Evolutionary conservation across 2,888 invertebrate species (phyloP).

Genomic region (Eupithecia pulchellata): DNA sequence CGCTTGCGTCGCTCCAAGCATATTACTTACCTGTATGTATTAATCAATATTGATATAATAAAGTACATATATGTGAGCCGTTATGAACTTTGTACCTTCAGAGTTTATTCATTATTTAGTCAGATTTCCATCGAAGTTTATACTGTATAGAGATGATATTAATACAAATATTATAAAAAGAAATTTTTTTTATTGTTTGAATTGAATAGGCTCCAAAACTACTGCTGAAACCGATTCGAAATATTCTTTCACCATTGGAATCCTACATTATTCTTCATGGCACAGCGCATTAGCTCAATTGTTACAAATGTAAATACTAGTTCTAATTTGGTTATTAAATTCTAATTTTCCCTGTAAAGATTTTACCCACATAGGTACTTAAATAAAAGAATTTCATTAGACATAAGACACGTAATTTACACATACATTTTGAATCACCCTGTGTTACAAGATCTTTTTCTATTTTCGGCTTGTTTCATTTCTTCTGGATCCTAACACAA

Average conservation of each 20-base stretch:
- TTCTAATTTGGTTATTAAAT: neutral
- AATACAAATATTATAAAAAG: too few relatives aligned
- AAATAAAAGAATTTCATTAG: too few relatives aligned
- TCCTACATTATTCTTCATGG: too few relatives aligned
- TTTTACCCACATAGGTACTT: too few relatives aligned
- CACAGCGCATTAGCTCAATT: too few relatives aligned
- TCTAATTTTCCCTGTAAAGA: too few relatives aligned
- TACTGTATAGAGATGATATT: too few relatives aligned
- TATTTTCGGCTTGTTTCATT: neutral
- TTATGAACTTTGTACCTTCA: neutral
- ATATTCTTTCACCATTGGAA: too few relatives aligned
- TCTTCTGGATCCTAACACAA: neutral
- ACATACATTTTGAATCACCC: neutral
- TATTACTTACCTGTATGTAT: neutral
- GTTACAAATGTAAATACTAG: too few relatives aligned
- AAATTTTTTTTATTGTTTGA: too few relatives aligned
- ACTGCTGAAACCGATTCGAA: too few relatives aligned
- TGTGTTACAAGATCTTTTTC: neutral
- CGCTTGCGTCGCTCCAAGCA: neutral
- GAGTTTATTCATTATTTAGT: neutral
- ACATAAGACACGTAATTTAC: neutral
- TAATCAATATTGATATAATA: slow-evolving; percentile 7
- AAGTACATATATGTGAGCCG: neutral
- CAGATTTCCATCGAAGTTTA: neutral
- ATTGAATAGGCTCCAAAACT: too few relatives aligned